Percentiles rank a stretch among this genome's conserved stretches.
phyloP scores from a whole-genome alignment of 1,140 invertebrate genomes.

The Hydropsyche tenuis region DNA sequence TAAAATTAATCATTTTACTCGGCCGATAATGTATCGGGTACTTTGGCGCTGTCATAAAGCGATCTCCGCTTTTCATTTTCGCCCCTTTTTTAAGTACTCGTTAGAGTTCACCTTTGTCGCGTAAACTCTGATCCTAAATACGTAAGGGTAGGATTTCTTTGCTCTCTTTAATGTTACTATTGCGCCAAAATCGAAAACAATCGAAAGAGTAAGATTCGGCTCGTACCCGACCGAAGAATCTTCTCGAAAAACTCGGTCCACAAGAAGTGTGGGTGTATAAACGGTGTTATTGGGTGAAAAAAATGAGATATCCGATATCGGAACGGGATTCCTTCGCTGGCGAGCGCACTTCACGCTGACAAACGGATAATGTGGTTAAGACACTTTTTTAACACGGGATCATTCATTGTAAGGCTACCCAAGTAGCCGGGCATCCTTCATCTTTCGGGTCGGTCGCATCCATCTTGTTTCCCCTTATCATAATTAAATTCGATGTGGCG shows the following conservation, averaged over 20 bases:
- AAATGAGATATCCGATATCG: slow-evolving; percentile 12
- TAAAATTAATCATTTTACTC: slow-evolving; percentile 34
- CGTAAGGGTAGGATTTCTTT: no score
- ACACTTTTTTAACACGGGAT: slow-evolving; percentile 23
- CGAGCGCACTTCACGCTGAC: slow-evolving; percentile 5
- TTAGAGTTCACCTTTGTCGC: no score
- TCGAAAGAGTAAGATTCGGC: no score
- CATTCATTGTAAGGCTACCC: slow-evolving; percentile 30
- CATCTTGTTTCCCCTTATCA: slow-evolving; percentile 33
- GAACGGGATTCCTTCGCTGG: slow-evolving; percentile 6
- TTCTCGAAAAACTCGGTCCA: no score
- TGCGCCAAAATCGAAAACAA: no score
- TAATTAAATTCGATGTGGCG: slow-evolving; percentile 46
- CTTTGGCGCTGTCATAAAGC: neutral
- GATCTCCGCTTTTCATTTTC: neutral
- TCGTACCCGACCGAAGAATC: no score
- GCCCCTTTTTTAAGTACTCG: neutral
- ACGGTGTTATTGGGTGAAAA: slow-evolving; percentile 13
- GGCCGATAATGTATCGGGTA: slow-evolving; percentile 27
- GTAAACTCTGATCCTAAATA: no score
- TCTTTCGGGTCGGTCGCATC: slow-evolving; percentile 2
- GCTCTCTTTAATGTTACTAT: no score
- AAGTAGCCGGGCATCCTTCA: slow-evolving; percentile 12
- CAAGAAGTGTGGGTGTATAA: no score
- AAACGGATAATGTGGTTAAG: slow-evolving; percentile 19